Base-by-base conservation (phyloP, 2,113 vertebrate species). In the Rattus rattus region DNA sequence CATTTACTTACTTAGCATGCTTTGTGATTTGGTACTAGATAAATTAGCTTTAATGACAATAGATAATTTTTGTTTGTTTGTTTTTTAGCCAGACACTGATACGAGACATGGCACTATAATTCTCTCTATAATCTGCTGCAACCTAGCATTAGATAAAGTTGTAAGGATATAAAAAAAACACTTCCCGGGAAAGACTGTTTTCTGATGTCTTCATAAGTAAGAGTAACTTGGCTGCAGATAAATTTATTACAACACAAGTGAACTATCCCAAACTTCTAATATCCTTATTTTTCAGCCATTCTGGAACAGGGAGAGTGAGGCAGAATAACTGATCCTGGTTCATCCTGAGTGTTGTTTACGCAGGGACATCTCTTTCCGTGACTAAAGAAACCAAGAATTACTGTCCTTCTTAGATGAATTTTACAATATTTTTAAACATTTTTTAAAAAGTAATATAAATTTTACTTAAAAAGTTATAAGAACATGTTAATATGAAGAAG, bases 101-200 rank as follows among this genome's bases (percentile, higher is more conserved):
- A 28, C 5, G 28, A 28, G 80, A 26, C 20, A 39, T 26, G 33
- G 80, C 10, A 59, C 8, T 28, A 20, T 1, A 52, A 80, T 52
- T 80, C 30, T 54, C 52, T 94, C 33, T 63, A 28, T 69, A 67
- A 43, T 30, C 33, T n/a, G 12, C 22, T 87, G 20, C 14, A 81
- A 54, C 33, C 30, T 3, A 49, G 54, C 67, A 36, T 33, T 20
- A 47, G 61, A 30, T 39, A 19, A 33, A 61, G 28, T 91, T 91
- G 81, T 73, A 84, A 95, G 28, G 43, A 67, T 36, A 93, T 52
- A 84, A 70, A 49, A 36, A 63, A 28, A 28, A 1, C 61, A 56
- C n/a, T 93, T 91, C 59, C 75, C 91, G 54, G 76, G 26, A n/a
- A 83, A 83, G 80, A 39, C 19, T 16, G 75, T 93, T 92, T 96